A percentile compares a stretch with the other conserved stretches of the same genome.
Conservation (phyloP, 2,113 vertebrate species). For the Seriola aureovittata region DNA sequence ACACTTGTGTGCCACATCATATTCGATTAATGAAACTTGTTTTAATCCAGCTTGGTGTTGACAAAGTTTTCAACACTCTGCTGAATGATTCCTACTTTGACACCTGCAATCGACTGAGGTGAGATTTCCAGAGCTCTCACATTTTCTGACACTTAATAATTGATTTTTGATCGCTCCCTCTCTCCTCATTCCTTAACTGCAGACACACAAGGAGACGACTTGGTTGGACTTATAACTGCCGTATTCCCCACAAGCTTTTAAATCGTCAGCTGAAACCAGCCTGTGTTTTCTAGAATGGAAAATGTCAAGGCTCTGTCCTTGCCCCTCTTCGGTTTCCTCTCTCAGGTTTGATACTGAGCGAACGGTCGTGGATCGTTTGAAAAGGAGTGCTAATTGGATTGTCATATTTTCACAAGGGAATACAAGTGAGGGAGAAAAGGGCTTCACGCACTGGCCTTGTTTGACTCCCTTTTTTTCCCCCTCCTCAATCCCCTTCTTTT, state of each 20-base stretch:
- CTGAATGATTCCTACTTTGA: conserved; percentile 14
- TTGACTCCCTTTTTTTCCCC: conserved; percentile 54
- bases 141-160: conserved; percentile 33
- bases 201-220: background rate
- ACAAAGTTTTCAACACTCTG: background rate
- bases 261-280: conserved; percentile 22
- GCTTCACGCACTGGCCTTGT: conserved; percentile 63
- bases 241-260: conserved; percentile 41
- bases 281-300: conserved; percentile 20
- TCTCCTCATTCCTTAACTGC: conserved; percentile 13
- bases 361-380: conserved; percentile 49
- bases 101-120: conserved; percentile 11
- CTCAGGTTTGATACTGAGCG: conserved; percentile 36
- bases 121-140: conserved; percentile 9
- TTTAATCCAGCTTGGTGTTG: background rate
- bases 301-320: conserved; percentile 51
- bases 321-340: conserved; percentile 27
- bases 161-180: background rate
- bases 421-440: conserved; percentile 55
- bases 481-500: conserved; percentile 55
- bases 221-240: conserved; percentile 43
- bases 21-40: background rate
- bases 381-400: conserved; percentile 77
- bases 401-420: conserved; percentile 73
- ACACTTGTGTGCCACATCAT: background rate